Evolutionary conservation across 2,113 vertebrate species (phyloP).

Genomic region (Macquaria ambigua): DNA sequence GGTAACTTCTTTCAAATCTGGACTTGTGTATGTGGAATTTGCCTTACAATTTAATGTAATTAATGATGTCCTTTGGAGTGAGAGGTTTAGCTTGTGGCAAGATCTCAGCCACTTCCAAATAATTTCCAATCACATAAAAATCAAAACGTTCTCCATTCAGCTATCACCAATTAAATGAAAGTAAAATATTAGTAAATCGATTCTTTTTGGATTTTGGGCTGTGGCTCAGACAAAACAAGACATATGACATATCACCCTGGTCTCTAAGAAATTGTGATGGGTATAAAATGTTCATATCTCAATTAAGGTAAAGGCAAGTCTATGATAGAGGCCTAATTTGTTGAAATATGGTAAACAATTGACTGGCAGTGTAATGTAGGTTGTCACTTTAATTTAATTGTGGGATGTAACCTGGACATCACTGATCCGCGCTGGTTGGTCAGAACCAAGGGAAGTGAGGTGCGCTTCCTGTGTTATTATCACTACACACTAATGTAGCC

Average conservation of each 20-base stretch:
- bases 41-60: not conserved
- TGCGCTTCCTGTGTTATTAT: constrained; percentile 62
- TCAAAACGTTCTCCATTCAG: not conserved
- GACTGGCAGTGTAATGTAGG: too few relatives aligned
- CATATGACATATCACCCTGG: too few relatives aligned
- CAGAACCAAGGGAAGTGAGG: constrained; percentile 50
- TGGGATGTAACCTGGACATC: not conserved
- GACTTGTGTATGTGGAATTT: not conserved
- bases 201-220: too few relatives aligned
- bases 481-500: not conserved
- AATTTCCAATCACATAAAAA: too few relatives aligned
- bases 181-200: not conserved
- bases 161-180: not conserved
- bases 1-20: not conserved
- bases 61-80: not conserved
- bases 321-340: too few relatives aligned
- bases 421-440: constrained; percentile 47
- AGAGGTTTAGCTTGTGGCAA: not conserved
- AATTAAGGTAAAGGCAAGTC: too few relatives aligned
- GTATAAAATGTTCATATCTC: too few relatives aligned
- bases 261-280: too few relatives aligned
- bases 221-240: too few relatives aligned
- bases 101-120: not conserved
- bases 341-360: too few relatives aligned
- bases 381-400: constrained; percentile 48